phyloP scores from a whole-genome alignment of 2,113 vertebrate species.

The Nycticryphes semicollaris region DNA sequence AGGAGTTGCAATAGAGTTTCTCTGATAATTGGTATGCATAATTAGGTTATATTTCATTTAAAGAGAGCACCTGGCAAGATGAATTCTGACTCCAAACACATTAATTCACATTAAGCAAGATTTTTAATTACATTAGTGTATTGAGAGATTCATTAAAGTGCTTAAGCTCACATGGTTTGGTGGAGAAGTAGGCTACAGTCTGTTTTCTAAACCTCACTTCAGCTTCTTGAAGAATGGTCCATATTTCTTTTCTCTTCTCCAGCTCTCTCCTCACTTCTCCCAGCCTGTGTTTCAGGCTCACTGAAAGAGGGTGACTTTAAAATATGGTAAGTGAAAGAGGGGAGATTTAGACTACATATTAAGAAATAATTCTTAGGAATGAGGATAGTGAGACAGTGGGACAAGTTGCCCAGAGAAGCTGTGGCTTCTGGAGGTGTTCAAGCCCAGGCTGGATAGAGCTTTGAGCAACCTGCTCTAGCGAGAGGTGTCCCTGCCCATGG shows the following conservation, averaged over 20 bases:
- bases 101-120: neutral
- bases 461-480: too few relatives aligned
- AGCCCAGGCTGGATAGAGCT: too few relatives aligned
- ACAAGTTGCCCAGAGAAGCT: too few relatives aligned
- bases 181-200: neutral
- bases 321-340: too few relatives aligned
- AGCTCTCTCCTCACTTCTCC: neutral
- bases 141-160: neutral
- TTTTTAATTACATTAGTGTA: neutral
- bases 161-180: neutral
- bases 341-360: too few relatives aligned
- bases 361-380: too few relatives aligned
- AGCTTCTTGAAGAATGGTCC: neutral
- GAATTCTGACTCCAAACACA: neutral
- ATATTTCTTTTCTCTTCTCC: neutral
- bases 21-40: neutral
- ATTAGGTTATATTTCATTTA: neutral
- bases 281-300: neutral
- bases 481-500: too few relatives aligned
- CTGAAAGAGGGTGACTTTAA: too few relatives aligned
- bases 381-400: too few relatives aligned
- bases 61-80: neutral
- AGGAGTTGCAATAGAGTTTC: neutral
- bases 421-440: too few relatives aligned
- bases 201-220: neutral